These are phyloP conservation scores for Copidosoma aretas DNA, from an alignment of 2,888 invertebrate genomes.

Conservation along the genomic window DNA sequence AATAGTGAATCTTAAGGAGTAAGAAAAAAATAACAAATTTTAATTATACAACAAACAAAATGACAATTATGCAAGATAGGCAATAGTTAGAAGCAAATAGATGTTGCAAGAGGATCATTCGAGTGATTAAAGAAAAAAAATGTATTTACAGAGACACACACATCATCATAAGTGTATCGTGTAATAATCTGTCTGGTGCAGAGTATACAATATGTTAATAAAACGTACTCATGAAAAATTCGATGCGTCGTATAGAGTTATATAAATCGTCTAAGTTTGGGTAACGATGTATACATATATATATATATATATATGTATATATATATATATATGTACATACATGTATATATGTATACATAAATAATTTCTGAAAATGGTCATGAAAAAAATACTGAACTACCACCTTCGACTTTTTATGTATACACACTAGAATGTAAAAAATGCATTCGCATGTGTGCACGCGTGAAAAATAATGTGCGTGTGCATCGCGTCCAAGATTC, in stretches of 20 bases:
- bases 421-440: no score
- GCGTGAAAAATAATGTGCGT: no score
- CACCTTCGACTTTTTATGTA: no score
- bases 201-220: not conserved
- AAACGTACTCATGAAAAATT: constrained; percentile 1
- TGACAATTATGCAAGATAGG: constrained; percentile 28
- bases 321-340: no score
- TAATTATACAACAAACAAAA: constrained; percentile 24
- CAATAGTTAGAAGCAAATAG: constrained; percentile 32
- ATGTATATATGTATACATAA: no score
- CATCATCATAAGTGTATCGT: not conserved
- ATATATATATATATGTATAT: no score
- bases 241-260: constrained; percentile 14
- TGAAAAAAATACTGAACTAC: no score
- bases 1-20: constrained; percentile 24
- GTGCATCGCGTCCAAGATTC: no score
- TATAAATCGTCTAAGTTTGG: constrained; percentile 16
- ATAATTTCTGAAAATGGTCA: no score
- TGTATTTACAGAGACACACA: not conserved
- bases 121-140: constrained; percentile 2
- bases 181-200: constrained; percentile 18
- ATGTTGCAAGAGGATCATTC: constrained; percentile 23
- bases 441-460: no score
- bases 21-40: constrained; percentile 1
- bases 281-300: constrained; percentile 6